phyloP scores from a whole-genome alignment of 1,140 invertebrate genomes.

The Drosophila sp. region DNA sequence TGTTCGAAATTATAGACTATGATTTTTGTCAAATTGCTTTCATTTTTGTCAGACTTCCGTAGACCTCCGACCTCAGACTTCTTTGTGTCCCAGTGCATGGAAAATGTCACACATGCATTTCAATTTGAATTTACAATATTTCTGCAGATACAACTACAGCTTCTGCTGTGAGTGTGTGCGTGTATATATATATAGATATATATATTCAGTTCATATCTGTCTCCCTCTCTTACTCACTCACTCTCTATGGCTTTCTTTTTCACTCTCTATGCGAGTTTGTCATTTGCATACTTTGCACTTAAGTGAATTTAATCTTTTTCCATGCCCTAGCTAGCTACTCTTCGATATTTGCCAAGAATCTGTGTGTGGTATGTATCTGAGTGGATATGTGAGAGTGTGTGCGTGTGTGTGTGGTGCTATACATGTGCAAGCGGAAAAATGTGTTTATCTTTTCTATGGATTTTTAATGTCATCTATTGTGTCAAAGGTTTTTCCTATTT shows the following conservation, averaged over 20 bases:
- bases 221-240: not conserved
- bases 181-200: not conserved
- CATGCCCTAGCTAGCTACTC: conserved; percentile 26
- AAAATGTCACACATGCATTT: conserved; percentile 60
- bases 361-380: not conserved
- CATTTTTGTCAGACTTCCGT: conserved; percentile 37
- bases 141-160: conserved; percentile 40
- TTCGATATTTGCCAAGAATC: conserved; percentile 37
- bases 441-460: conserved; percentile 60
- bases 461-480: conserved; percentile 59
- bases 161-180: conserved; percentile 21
- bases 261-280: conserved; percentile 36
- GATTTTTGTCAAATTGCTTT: conserved; percentile 68
- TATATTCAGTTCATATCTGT: conserved; percentile 6
- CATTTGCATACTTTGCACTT: conserved; percentile 73
- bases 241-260: not conserved
- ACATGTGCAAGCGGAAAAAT: conserved; percentile 54
- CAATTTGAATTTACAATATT: conserved; percentile 71
- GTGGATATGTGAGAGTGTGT: not conserved
- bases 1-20: conserved; percentile 57
- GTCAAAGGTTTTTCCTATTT: conserved; percentile 16
- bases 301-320: conserved; percentile 68
- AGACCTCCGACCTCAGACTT: conserved; percentile 23
- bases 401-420: conserved; percentile 14
- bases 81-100: conserved; percentile 29